These are phyloP conservation scores for Percina caprodes DNA, from an alignment of 2,113 vertebrate genomes.

Conservation along the genomic window DNA sequence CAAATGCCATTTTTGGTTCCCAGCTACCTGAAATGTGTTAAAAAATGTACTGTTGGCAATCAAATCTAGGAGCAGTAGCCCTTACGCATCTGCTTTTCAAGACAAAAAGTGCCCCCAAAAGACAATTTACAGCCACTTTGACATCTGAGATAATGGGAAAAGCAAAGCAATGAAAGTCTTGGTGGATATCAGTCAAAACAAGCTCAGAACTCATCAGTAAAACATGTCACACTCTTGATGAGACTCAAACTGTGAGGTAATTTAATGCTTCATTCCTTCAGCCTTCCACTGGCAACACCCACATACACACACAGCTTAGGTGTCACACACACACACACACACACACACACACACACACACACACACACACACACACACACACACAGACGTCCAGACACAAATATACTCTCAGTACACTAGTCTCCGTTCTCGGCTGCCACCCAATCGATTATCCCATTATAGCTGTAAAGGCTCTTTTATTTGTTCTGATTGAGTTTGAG, in stretches of 20 bases:
- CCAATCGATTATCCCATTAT: conserved; percentile 75
- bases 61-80: not conserved
- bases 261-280: conserved; percentile 65
- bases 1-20: not conserved
- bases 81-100: not conserved
- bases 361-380: conserved; percentile 15
- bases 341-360: too few species aligned
- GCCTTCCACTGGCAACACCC: conserved; percentile 33
- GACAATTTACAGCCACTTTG: conserved; percentile 24
- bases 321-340: conserved; percentile 13
- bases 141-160: conserved; percentile 33
- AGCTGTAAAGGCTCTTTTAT: conserved; percentile 71
- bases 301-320: conserved; percentile 18
- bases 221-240: conserved; percentile 56
- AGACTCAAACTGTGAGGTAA: conserved; percentile 64
- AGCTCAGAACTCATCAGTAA: conserved; percentile 57
- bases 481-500: conserved; percentile 69
- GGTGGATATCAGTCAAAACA: conserved; percentile 39
- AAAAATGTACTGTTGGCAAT: not conserved
- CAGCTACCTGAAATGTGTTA: not conserved
- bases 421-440: conserved; percentile 59
- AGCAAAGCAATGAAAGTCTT: conserved; percentile 30
- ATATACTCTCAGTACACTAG: conserved; percentile 32
- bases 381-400: conserved; percentile 27
- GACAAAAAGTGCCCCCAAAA: not conserved